phyloP scores from a whole-genome alignment of 2,888 invertebrate genomes.

The Pandemis cinnamomeana region DNA sequence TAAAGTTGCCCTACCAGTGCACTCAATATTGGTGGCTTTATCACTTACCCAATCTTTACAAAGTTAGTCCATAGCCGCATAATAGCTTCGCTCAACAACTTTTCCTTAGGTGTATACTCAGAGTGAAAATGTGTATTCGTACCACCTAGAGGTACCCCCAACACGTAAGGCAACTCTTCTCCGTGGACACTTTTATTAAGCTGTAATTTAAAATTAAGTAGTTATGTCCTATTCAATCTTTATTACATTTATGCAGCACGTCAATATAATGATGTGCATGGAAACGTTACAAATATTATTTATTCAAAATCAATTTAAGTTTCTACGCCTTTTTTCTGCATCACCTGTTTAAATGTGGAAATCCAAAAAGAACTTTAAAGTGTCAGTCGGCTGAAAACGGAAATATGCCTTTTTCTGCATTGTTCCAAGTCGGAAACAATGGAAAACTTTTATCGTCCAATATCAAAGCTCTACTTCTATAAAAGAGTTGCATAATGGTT shows the following conservation, averaged over 20 bases:
- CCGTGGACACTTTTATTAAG: constrained; percentile 91
- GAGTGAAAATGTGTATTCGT: constrained; percentile 87
- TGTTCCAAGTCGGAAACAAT: constrained; percentile 21
- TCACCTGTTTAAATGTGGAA: constrained; percentile 33
- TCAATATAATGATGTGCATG: too few relatives aligned
- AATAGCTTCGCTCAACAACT: constrained; percentile 91
- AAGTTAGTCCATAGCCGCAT: constrained; percentile 97
- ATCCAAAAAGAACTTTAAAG: constrained; percentile 19
- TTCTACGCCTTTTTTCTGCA: constrained; percentile 1
- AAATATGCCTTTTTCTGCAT: constrained; percentile 16
- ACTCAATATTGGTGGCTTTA: neutral
- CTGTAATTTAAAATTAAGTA: constrained; percentile 69
- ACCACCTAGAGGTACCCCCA: constrained; percentile 92
- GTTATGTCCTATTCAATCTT: neutral
- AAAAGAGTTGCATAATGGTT: neutral
- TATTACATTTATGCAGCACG: too few relatives aligned
- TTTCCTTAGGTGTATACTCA: constrained; percentile 91
- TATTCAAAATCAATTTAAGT: neutral
- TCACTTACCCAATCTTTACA: constrained; percentile 92
- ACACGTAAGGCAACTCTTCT: constrained; percentile 94
- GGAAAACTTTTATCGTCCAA: constrained; percentile 25
- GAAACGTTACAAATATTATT: neutral
- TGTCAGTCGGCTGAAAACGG: constrained; percentile 7
- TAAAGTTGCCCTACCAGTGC: neutral
- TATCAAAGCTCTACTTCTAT: constrained; percentile 1